Percentiles rank a stretch among this genome's conserved stretches.
Conservation (phyloP, 2,888 invertebrate species). For the Mythimna pallens region DNA sequence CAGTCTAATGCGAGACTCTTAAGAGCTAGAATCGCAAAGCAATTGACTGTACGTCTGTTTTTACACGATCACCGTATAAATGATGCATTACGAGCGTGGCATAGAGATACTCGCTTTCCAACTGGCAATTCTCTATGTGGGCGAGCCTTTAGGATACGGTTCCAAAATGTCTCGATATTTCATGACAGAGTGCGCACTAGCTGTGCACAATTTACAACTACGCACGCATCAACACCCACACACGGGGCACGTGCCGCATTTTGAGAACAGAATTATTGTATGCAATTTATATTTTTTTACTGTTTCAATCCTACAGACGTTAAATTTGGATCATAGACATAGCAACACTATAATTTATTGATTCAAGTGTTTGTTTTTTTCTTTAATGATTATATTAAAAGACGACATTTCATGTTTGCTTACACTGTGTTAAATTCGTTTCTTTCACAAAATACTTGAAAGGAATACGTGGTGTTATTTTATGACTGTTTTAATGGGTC, state of each 20-base stretch:
- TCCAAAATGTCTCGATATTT: not conserved
- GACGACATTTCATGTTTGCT: slow-evolving; percentile 7
- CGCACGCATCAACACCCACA: slow-evolving; percentile 19
- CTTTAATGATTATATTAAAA: slow-evolving; percentile 5
- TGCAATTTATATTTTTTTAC: not conserved
- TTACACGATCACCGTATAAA: no score
- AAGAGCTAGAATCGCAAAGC: no score
- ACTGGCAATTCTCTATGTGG: not conserved
- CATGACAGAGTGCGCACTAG: not conserved
- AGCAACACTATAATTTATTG: slow-evolving; percentile 25
- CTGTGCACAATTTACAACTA: not conserved
- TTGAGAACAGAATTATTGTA: not conserved
- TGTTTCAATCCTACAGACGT: not conserved
- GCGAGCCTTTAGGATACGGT: not conserved
- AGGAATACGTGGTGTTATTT: not conserved
- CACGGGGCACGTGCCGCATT: not conserved
- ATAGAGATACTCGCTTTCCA: no score
- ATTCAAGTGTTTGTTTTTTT: slow-evolving; percentile 30
- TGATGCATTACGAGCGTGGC: no score
- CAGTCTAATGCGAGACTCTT: no score
- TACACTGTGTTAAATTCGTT: slow-evolving; percentile 3
- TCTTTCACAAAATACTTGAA: not conserved
- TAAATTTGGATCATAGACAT: slow-evolving; percentile 7
- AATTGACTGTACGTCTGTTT: no score
- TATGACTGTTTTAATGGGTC: not conserved